Evolutionary conservation across 2,113 vertebrate species (phyloP), one percentile per base, ranked within the genome.

Genomic region (Amphiprion percula): DNA sequence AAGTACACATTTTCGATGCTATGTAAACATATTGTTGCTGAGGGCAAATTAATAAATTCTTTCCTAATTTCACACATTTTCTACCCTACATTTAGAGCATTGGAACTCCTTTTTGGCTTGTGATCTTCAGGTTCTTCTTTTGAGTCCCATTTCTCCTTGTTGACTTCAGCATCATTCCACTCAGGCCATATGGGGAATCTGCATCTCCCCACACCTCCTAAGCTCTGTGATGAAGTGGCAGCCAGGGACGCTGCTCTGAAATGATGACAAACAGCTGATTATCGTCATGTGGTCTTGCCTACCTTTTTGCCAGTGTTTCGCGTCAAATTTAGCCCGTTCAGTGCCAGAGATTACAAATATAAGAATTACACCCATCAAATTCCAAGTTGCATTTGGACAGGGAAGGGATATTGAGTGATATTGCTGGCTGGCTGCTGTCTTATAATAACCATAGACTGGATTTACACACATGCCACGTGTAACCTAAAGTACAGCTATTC

Each of bases 101-200:
- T 1, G 1, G 91, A 94, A 64, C 88, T 94, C 88, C 92, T 97
- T 17, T 24, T 94, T 2, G 65, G 1, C 86, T 96, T 98, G 52
- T 91, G 94, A 53, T 97, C 96, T 82, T 97, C 97, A 8, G 68
- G 70, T 58, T 28, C 50, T 94, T 95, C 97, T 50, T 78, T 90
- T 10, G 68, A 15, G n/a, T 98, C 96, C 97, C 97, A 98, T 87
- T 97, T 98, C 90, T 99, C 98, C 26, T 92, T 87, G 83, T 91
- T 96, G 77, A 99, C 83, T 47, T 98, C 96, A 2, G 91, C 88
- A 73, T 99, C 97, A 24, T 85, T 96, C 97, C 97, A 99, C 87
- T 98, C 97, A 1, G 97, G 96, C 97, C 97, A 99, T 68, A 98
- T 86, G 3, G 94, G 87, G 79, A 94, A 94, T 62, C 62, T 94